Base-by-base conservation (phyloP, 2,113 vertebrate genomes). In the Brachypodius melanocephalos region DNA sequence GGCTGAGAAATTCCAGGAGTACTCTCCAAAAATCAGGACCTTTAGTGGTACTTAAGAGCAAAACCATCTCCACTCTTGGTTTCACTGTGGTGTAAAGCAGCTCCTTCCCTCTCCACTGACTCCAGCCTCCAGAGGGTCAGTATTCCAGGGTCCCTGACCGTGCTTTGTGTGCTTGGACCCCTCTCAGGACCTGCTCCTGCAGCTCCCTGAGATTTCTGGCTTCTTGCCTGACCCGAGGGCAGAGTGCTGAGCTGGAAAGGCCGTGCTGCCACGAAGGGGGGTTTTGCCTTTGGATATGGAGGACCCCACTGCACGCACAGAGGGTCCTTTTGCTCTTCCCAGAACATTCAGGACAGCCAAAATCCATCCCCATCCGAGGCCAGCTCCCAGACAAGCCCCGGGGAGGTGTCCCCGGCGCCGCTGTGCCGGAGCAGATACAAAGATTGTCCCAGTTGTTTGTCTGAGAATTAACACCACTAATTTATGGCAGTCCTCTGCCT, bases 181-280 rank as follows among this genome's bases (percentile, higher is more conserved):
- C 48, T 31, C n/a, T 8, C 8, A 48, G 73, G 15, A 31, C 36
- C 26, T 21, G 22, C 14, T 6, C 38, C 16, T 81, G 26, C 7
- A 73, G 34, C n/a, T 68, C 20, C 48, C 32, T 29, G 4, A 0
- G 0, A 8, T 31, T 24, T 36, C 12, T 22, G 40, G 42, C 46
- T 74, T 31, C 55, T 46, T 24, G 22, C 29, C 34, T 42, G 22
- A 14, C 15, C 61, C 12, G 66, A 40, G 51, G 34, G 59, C 55
- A 34, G 25, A 7, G 42, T 6, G 21, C 28, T 76, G 63, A 36
- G 57, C 34, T 12, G 26, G 36, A n/a, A 43, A n/a, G 34, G 32
- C 1, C 0, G 8, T 4, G 7, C 17, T 43, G 16, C 52, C 34
- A 2, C 0, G 5, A 21, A 7, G 2, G 2, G 17, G 15, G 59